Evolutionary conservation across 1,140 invertebrate genomes (phyloP), one percentile per base, ranked within the genome.

Genomic region (Druon quercuslanigerum): DNA sequence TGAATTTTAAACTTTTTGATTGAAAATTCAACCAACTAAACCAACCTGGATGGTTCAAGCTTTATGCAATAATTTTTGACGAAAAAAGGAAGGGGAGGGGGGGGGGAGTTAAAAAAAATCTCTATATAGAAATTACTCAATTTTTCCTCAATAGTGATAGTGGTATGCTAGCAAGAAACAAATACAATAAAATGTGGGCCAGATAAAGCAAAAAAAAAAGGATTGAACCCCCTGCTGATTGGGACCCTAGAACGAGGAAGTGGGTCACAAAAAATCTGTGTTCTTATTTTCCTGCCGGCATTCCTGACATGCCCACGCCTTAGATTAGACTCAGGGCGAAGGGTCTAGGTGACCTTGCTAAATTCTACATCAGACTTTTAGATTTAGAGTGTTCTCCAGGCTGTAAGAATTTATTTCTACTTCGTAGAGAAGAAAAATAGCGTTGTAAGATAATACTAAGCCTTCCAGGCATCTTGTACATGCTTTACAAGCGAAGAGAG

Each of bases 341-440:
- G 56, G 56, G 56, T 57, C 56, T 17, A 54, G 52, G 16, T 54
- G 56, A 57, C 56, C 56, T 57, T 57, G 56, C 56, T 57, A 57
- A 57, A 57, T 20, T 57, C 56, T 57, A 57, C 13, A 13, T 20
- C n/a, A 17, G 17, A 54, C 25, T 33, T 33, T 33, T 33, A 33
- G 25, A 33, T 33, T 33, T 33, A 33, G 25, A 33, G 25, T n/a
- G n/a, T 19, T 17, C n/a, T 19, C 9, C 16, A 9, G 8, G 52
- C n/a, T 17, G 19, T 13, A 57, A 57, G 19, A 57, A 17, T 17
- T 54, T 16, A 54, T 19, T 54, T 17, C 52, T 54, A 54, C 17
- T n/a, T 19, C 1, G 52, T 9, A n/a, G 16, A 9, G 2, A 19
- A 54, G n/a, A 54, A 54, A 17, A 54, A 54, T 54, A 54, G 17